Base-by-base conservation (phyloP, 2,797 vertebrate genomes). In the Paramormyrops hopkinsi region DNA sequence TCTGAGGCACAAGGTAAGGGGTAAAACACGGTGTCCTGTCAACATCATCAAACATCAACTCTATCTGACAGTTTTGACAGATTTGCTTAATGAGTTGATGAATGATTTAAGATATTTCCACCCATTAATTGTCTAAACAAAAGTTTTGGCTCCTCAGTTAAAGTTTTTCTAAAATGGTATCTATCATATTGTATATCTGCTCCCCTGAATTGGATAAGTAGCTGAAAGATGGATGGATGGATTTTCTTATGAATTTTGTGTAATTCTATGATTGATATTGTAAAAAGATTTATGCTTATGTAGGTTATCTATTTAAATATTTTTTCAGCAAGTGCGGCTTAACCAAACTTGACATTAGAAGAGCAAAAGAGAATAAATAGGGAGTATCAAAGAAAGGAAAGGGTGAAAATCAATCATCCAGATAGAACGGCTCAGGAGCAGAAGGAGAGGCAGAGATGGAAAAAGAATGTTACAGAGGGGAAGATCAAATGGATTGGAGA, bases 341-440 rank as follows among this genome's bases (percentile, higher is more conserved):
- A 17, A 79, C 37, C 41, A 44, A 79, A 79, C 73, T 79, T 79
- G 73, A 79, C 73, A 79, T 79, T 79, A 79, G 73, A 79, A 44
- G 73, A 79, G 73, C 73, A n/a, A 44, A 79, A 44, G 73, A 44
- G 73, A 79, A 79, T 79, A 79, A 79, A 79, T 79, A 44, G 73
- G 37, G 73, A 44, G 73, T 41, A 41, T 79, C 33, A 44, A 79
- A 79, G 73, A 79, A 79, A 79, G 73, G 73, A 79, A 44, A 44
- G 73, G 41, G 37, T 79, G 73, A 79, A 79, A 79, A 79, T 79
- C 73, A 79, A 79, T 79, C 73, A 79, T 79, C 73, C 73, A 79
- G 73, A 79, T 79, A 79, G n/a, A 79, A 79, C 37, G 37, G 73
- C 73, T 41, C 73, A 79, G 73, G 73, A 79, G 73, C 37, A 41